Conservation (phyloP, 2,113 vertebrate species). For the Mobula birostris region DNA sequence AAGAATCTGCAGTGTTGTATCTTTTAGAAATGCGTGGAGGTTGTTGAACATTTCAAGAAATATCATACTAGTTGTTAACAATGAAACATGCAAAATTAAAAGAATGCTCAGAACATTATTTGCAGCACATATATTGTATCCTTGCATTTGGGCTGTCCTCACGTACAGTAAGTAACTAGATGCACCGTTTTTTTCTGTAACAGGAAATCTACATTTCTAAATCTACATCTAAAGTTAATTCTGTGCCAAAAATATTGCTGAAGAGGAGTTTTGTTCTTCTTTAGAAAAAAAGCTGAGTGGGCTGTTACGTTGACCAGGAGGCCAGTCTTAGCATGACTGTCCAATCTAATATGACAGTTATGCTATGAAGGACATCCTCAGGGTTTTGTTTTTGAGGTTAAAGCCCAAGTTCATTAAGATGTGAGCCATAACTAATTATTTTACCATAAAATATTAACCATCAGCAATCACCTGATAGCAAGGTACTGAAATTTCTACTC, state of each 20-base stretch:
- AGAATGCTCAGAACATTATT: background rate
- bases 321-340: background rate
- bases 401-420: background rate
- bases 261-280: background rate
- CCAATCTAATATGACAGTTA: no score
- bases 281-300: background rate
- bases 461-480: background rate
- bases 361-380: background rate
- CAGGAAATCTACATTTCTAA: background rate
- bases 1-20: no score
- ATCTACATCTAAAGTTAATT: background rate
- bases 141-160: background rate
- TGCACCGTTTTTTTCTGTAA: background rate
- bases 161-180: background rate
- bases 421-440: no score
- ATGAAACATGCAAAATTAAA: background rate
- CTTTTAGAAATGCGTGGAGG: no score
- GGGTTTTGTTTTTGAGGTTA: background rate
- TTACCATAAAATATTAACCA: background rate
- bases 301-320: background rate
- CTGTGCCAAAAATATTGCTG: background rate
- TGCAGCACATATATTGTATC: background rate
- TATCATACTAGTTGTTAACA: constrained; percentile 1
- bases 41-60: background rate
- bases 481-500: background rate